Evolutionary conservation across 1,140 invertebrate genomes (phyloP).

Genomic region (Caenorhabditis briggsae): DNA sequence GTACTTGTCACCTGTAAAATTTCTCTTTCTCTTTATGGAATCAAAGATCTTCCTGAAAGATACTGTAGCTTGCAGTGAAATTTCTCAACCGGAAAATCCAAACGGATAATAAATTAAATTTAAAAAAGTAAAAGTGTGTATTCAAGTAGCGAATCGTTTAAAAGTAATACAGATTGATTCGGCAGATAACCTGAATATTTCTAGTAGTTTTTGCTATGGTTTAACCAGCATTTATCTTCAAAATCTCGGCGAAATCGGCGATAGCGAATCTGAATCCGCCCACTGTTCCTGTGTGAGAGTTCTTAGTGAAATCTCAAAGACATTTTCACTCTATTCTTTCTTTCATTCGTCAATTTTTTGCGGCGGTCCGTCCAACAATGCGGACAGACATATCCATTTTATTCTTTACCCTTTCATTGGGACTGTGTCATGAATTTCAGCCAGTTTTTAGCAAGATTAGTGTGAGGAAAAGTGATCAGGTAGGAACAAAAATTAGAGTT

Average conservation of each 20-base stretch:
- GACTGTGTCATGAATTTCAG: constrained; percentile 3
- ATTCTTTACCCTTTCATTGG: not conserved
- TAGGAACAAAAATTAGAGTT: too few relatives aligned
- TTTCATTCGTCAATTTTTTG: constrained; percentile 37
- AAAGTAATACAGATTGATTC: constrained; percentile 50
- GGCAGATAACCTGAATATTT: constrained; percentile 50
- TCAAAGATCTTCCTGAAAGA: too few relatives aligned
- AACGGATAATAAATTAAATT: constrained; percentile 1
- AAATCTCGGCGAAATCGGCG: not conserved
- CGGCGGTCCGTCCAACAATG: not conserved
- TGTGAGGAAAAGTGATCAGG: constrained; percentile 36
- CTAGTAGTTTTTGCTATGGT: constrained; percentile 2
- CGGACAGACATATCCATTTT: not conserved
- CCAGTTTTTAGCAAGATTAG: constrained; percentile 32
- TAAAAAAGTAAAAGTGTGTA: constrained; percentile 38
- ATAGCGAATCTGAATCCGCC: constrained; percentile 28
- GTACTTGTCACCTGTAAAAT: too few relatives aligned
- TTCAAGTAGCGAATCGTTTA: not conserved
- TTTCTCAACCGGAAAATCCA: not conserved
- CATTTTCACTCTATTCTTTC: constrained; percentile 44
- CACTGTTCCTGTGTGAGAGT: constrained; percentile 41
- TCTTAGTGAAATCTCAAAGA: constrained; percentile 34
- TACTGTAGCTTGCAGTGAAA: too few relatives aligned
- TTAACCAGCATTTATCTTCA: constrained; percentile 9
- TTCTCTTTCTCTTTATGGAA: too few relatives aligned